phyloP scores from a whole-genome alignment of 1,140 invertebrate genomes.

The Halictus rubicundus region DNA sequence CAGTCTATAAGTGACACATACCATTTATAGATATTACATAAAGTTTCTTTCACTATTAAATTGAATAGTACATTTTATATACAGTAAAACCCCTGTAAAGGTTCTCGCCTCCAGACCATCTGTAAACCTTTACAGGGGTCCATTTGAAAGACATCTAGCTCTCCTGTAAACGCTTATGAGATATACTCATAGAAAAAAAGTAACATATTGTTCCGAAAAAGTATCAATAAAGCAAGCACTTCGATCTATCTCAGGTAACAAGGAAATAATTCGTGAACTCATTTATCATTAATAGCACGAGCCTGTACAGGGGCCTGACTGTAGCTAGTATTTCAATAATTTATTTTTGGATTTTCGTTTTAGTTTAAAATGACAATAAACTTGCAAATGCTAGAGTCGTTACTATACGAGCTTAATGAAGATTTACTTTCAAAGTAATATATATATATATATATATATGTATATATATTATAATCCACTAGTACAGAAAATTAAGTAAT shows the following conservation, averaged over 20 bases:
- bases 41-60: constrained; percentile 5
- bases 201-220: not conserved
- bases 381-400: constrained; percentile 8
- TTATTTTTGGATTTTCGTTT: not conserved
- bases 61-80: constrained; percentile 12
- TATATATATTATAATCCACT: too few species aligned
- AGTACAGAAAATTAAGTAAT: constrained; percentile 9
- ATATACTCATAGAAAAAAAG: not conserved
- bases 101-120: not conserved
- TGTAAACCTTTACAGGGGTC: not conserved
- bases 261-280: not conserved
- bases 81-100: not conserved
- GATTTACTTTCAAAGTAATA: constrained; percentile 8
- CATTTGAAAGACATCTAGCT: not conserved
- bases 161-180: not conserved
- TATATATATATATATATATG: constrained; percentile 15
- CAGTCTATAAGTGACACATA: not conserved
- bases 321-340: constrained; percentile 19
- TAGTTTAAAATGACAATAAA: not conserved
- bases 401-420: constrained; percentile 5
- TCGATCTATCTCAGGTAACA: not conserved
- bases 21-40: not conserved
- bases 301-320: not conserved
- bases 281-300: not conserved
- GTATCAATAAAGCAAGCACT: too few species aligned